A percentile compares a stretch with the other conserved stretches of the same genome.
Conservation (phyloP, 1,140 invertebrate species). For the Globodera ellingtonae region DNA sequence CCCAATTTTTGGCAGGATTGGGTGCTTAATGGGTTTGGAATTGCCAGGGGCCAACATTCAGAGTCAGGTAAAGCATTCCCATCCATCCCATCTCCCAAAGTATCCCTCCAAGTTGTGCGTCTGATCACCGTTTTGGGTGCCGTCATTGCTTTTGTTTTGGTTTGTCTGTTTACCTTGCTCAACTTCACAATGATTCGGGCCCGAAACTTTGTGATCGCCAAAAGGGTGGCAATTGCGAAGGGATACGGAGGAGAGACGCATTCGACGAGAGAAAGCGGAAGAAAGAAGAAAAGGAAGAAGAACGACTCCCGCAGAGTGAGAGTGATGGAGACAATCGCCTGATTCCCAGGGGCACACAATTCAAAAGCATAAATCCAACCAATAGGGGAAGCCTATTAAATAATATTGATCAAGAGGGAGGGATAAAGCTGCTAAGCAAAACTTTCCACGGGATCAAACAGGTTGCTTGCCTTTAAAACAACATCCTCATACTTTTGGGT, state of each 20-base stretch:
- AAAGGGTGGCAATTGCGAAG: not conserved
- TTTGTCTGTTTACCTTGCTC: constrained; percentile 1
- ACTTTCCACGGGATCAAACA: no score
- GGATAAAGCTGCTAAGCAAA: no score
- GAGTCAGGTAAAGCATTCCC: not conserved
- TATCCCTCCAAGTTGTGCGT: not conserved
- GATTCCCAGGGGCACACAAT: not conserved
- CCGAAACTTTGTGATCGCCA: not conserved
- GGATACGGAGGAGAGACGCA: not conserved
- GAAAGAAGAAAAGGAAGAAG: not conserved
- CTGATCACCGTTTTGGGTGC: not conserved
- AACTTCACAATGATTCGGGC: constrained; percentile 7
- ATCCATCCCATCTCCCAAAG: not conserved
- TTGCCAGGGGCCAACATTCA: not conserved
- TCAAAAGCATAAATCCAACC: no score
- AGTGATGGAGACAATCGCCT: not conserved
- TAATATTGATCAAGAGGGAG: no score
- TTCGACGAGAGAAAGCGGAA: not conserved
- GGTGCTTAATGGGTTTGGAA: not conserved
- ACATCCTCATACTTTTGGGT: no score
- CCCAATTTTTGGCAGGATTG: constrained; percentile 5
- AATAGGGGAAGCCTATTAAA: no score
- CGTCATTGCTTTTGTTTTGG: not conserved
- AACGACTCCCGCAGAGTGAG: not conserved
- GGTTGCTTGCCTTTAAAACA: no score